Evolutionary conservation across 2,888 invertebrate species (phyloP), one percentile per base, ranked within the genome.

Genomic region (Beris morrisii): DNA sequence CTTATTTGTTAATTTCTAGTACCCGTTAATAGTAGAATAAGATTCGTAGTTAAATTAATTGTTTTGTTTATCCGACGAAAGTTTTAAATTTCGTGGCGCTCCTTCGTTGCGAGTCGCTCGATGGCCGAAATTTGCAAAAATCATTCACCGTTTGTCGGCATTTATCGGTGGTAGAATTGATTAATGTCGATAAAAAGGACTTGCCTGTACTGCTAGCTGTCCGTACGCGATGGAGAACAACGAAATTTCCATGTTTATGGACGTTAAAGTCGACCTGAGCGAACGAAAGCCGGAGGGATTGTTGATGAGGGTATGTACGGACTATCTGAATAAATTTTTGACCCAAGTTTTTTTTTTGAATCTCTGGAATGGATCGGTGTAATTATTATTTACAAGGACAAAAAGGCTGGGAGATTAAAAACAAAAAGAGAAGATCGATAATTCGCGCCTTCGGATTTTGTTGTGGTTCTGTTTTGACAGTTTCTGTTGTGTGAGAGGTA

Each of bases 251-350:
- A 78, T 78, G 77, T 75, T 73, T 67, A 75, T 80, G 77, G 80
- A 80, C 71, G 79, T 77, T 30, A 80, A 80, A 71, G 69, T 81
- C 69, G 80, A 81, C 71, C 77, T 81, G 65, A 75, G 77, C 66
- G 79, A 78, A 69, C 78, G 78, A 71, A 78, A 77, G 61, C 72
- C 77, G 52, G 76, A 78, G 53, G 22, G 13, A n/a, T 4, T 30
- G 4, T 30, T 48, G 13, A 30, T 45, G n/a, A 1, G 30, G 30
- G 5, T 5, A 55, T 30, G 5, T 13, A 12, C 9, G 4, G 30
- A 6, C 4, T 22, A 53, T 5, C 7, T 5, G 12, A 3, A 22
- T 22, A 22, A 22, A 22, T 22, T 53, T 12, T 53, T 22, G 1
- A 54, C 11, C 3, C 4, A 6, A 4, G 15, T 48, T 48, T 48